Evolutionary conservation across 2,113 vertebrate species (phyloP), one percentile per base, ranked within the genome.

Genomic region (Dipodomys stephensi): DNA sequence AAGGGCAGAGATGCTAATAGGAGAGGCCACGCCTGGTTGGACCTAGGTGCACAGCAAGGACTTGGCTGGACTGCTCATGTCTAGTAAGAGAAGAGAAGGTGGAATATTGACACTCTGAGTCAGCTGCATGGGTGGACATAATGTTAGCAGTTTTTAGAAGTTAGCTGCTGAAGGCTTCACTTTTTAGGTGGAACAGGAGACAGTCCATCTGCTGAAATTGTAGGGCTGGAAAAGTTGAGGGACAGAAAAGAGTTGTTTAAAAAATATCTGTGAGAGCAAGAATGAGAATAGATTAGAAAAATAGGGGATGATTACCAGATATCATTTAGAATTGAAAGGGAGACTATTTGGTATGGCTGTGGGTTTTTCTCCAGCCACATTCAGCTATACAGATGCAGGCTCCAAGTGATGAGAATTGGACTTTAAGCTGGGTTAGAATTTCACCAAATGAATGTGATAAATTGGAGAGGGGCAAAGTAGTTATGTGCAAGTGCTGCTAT

Each of bases 361-460:
- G 39, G 35, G n/a, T 57, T 93, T 93, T 89, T 74, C 49, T 46
- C 25, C 28, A 86, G 13, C 19, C 27, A 91, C n/a, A 46, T 86
- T 39, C 69, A 65, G 4, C 13, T 46, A 22, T 22, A 6, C 35
- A 13, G 13, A 87, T 32, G 6, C 49, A 93, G 10, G 12, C 7
- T 92, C 28, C 53, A 11, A 20, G 12, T 82, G 46, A 78, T 72
- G 22, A 94, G 23, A 67, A 86, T 27, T 92, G 4, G 0, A 84
- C 53, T 90, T 11, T 78, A 62, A 32, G 18, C 44, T 92, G 53
- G 13, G 1, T 28, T 95, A 64, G 13, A 81, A 28, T 84, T 84
- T 92, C 83, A n/a, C 46, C 60, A 82, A 39, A 23, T 39, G 28
- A 93, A 57, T 69, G 60, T 65, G 28, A 46, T 25, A 90, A 69